These are phyloP conservation scores for Labia minor DNA, from an alignment of 2,888 invertebrate species.

Conservation along the genomic window DNA sequence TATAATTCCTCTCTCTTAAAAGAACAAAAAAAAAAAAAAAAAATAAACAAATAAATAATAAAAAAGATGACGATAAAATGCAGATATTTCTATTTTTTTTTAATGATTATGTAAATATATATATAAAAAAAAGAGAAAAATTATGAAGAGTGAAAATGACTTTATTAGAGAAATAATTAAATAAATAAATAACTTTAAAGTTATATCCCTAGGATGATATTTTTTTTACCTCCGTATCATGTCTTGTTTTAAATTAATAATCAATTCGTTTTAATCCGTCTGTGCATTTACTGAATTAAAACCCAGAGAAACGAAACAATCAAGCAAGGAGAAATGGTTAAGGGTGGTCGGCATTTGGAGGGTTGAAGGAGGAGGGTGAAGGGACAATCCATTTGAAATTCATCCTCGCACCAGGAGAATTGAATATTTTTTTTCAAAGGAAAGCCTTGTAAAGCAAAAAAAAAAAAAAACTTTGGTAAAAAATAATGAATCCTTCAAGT, in stretches of 20 bases:
- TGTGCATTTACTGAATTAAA: neutral
- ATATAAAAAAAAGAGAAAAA: too few species aligned
- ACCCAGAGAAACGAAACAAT: neutral
- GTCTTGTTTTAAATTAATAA: neutral
- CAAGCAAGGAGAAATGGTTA: neutral
- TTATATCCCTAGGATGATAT: too few species aligned
- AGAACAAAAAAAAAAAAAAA: too few species aligned
- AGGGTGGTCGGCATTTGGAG: too few species aligned
- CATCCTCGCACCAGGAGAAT: neutral
- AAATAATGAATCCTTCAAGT: neutral
- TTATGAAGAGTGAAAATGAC: neutral
- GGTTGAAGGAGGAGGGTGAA: neutral
- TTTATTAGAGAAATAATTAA: neutral
- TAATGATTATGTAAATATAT: neutral
- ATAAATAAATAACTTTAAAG: neutral
- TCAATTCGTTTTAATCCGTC: conserved; percentile 5
- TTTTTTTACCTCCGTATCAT: neutral
- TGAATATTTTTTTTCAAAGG: neutral
- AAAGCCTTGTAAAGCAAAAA: neutral
- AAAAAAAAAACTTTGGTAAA: neutral
- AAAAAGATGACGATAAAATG: too few species aligned
- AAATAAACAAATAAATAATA: too few species aligned
- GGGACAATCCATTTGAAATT: conserved; percentile 2
- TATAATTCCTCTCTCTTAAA: neutral
- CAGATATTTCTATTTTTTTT: conserved; percentile 2